Conservation (phyloP, 2,888 invertebrate species). For the Vannuccia rotundouncinata region DNA sequence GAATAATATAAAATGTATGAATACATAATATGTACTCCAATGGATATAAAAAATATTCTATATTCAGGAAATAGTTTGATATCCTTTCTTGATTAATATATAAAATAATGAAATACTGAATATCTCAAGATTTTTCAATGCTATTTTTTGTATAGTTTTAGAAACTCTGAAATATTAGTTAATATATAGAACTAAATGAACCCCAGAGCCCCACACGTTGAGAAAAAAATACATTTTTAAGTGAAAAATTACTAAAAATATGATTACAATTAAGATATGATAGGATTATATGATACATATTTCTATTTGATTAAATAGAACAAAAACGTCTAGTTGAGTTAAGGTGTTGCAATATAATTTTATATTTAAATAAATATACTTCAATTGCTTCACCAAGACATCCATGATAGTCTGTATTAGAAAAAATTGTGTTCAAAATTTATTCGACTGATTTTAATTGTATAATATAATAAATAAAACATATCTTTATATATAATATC, state of each 20-base stretch:
- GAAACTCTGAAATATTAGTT: too few relatives aligned
- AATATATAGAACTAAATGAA: too few relatives aligned
- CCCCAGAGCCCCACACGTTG: too few relatives aligned
- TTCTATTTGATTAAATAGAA: background rate
- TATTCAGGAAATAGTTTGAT: too few relatives aligned
- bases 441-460: background rate
- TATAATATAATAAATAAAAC: background rate
- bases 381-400: too few relatives aligned
- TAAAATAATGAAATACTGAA: too few relatives aligned
- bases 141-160: too few relatives aligned
- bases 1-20: background rate
- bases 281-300: background rate
- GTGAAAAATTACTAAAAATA: background rate
- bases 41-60: too few relatives aligned
- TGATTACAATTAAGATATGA: background rate
- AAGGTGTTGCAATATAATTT: background rate
- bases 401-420: too few relatives aligned
- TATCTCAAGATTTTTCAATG: too few relatives aligned
- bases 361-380: background rate
- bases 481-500: background rate
- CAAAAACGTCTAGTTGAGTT: background rate
- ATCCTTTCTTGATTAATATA: too few relatives aligned
- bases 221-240: too few relatives aligned
- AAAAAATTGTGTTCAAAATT: background rate
- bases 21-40: slow-evolving; percentile 35